Conservation (phyloP, 2,113 vertebrate genomes). For the Nerophis lumbriciformis region DNA sequence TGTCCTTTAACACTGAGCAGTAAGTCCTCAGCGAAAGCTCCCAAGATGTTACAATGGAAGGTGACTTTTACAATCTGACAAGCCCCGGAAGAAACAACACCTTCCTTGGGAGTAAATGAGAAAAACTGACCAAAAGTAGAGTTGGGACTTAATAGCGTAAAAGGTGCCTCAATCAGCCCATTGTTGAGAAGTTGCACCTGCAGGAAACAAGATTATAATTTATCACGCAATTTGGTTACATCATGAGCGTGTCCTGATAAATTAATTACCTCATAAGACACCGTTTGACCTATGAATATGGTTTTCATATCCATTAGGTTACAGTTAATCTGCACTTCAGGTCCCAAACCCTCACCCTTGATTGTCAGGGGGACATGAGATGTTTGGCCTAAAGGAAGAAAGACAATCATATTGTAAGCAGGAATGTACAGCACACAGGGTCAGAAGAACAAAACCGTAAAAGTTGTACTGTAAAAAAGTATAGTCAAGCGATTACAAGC, state of each 20-base stretch:
- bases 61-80: conserved; percentile 71
- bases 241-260: neutral
- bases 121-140: conserved; percentile 76
- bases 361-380: conserved; percentile 74
- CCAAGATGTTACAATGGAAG: conserved; percentile 72
- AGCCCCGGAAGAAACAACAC: conserved; percentile 62
- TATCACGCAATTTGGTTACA: neutral
- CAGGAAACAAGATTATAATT: conserved; percentile 1
- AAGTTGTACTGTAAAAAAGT: neutral
- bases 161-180: conserved; percentile 76
- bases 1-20: conserved; percentile 69
- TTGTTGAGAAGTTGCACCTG: conserved; percentile 77
- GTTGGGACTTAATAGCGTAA: conserved; percentile 60
- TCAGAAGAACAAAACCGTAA: neutral
- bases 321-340: conserved; percentile 71
- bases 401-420: neutral
- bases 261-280: conserved; percentile 75
- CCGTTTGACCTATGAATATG: conserved; percentile 67
- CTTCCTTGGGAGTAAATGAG: conserved; percentile 74
- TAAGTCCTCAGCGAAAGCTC: conserved; percentile 77
- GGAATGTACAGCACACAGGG: neutral
- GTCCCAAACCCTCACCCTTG: conserved; percentile 78
- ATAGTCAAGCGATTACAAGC: neutral
- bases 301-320: conserved; percentile 72
- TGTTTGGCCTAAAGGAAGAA: conserved; percentile 70